These are phyloP conservation scores for Scaptomyza polygonia DNA, from an alignment of 2,888 invertebrate species.

Conservation along the genomic window DNA sequence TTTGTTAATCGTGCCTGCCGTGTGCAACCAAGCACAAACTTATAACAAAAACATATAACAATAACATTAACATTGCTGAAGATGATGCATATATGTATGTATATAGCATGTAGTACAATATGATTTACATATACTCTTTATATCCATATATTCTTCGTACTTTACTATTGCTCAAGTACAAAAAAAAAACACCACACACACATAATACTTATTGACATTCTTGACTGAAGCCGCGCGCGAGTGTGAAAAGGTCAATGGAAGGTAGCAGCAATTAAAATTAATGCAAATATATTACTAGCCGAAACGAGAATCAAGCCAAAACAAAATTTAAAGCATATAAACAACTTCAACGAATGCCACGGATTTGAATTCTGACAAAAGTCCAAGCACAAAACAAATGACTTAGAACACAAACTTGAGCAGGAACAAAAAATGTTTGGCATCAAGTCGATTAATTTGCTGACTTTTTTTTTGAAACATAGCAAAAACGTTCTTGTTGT, in stretches of 20 bases:
- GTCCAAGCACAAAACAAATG: slow-evolving; percentile 32
- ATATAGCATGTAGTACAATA: background rate
- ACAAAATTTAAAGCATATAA: no score
- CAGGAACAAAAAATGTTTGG: no score
- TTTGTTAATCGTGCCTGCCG: slow-evolving; percentile 44
- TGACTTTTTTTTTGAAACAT: background rate
- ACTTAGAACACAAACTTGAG: slow-evolving; percentile 63
- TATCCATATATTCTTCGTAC: slow-evolving; percentile 17
- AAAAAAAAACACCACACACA: background rate
- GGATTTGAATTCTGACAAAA: no score
- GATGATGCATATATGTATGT: slow-evolving; percentile 40
- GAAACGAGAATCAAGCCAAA: slow-evolving; percentile 26
- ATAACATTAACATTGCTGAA: slow-evolving; percentile 39
- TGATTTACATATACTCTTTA: no score
- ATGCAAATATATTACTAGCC: slow-evolving; percentile 33
- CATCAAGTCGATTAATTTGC: no score
- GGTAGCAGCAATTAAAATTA: slow-evolving; percentile 61
- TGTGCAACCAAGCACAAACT: slow-evolving; percentile 76
- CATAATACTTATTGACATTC: slow-evolving; percentile 45
- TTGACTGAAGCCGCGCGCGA: slow-evolving; percentile 37
- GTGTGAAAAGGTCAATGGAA: slow-evolving; percentile 75
- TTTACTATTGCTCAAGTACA: slow-evolving; percentile 20
- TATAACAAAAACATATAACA: slow-evolving; percentile 29
- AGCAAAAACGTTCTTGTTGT: background rate
- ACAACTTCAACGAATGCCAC: no score